Conservation (phyloP, 2,113 vertebrate genomes). For the Corythornis cristatus region DNA sequence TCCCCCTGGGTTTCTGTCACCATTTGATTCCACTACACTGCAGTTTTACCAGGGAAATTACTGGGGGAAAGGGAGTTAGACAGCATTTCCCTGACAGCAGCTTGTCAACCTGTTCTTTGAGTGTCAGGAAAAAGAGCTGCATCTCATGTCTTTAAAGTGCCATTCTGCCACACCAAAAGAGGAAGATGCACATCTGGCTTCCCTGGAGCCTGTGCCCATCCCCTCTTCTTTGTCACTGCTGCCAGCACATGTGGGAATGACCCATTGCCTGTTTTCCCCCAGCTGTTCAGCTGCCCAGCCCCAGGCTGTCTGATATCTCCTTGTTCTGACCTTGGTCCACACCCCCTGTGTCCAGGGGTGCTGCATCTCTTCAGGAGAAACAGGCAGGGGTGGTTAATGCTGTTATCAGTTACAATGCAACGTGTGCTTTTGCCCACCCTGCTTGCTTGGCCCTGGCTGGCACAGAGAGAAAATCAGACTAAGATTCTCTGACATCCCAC, state of each 20-base stretch:
- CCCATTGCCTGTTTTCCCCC: rapidly evolving
- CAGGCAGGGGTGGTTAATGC: not conserved
- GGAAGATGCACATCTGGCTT: not conserved
- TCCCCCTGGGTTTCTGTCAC: slow-evolving; percentile 58
- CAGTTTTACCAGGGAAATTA: slow-evolving; percentile 66
- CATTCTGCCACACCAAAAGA: not conserved
- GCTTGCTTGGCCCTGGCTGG: not conserved
- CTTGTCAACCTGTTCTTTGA: slow-evolving; percentile 65
- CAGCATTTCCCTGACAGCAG: slow-evolving; percentile 59
- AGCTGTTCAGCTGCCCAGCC: not conserved
- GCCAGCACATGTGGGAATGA: rapidly evolving
- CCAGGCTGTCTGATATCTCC: not conserved
- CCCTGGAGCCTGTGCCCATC: not conserved
- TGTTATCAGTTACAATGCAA: rapidly evolving
- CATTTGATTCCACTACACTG: slow-evolving; percentile 52
- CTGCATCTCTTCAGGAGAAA: not conserved
- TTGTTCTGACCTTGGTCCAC: not conserved
- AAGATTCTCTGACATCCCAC: not conserved
- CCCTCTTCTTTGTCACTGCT: not conserved
- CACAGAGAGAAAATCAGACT: not conserved
- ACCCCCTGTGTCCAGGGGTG: not conserved
- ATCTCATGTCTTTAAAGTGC: not conserved
- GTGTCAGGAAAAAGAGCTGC: slow-evolving; percentile 18
- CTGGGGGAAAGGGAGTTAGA: slow-evolving; percentile 37
- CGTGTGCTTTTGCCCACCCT: not conserved